Conservation (phyloP, 2,113 vertebrate species). For the Tapirus terrestris region DNA sequence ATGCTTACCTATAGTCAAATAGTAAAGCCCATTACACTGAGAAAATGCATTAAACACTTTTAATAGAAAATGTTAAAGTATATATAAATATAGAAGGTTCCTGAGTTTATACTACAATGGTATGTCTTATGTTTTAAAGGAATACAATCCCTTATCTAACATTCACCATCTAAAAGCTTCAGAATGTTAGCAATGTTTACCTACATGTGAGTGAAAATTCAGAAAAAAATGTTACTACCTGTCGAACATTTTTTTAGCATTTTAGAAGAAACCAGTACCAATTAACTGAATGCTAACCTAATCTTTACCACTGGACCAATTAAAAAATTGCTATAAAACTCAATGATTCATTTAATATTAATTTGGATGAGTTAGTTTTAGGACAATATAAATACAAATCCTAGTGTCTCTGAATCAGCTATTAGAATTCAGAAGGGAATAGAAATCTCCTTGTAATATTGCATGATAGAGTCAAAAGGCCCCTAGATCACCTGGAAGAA, state of each 20-base stretch:
- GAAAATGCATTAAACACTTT: conserved; percentile 25
- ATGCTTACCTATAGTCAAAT: conserved; percentile 57
- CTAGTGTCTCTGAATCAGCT: conserved; percentile 62
- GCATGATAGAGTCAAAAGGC: not conserved
- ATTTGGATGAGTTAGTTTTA: conserved; percentile 30
- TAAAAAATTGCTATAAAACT: conserved; percentile 30
- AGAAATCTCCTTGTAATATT: conserved; percentile 37
- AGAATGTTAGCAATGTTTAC: conserved; percentile 39
- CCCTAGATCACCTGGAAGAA: conserved; percentile 76
- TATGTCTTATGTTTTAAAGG: conserved; percentile 36
- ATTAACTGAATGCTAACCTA: not conserved
- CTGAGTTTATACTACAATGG: not conserved
- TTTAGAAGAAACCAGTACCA: conserved; percentile 34
- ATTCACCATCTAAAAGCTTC: conserved; percentile 64
- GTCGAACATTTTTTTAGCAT: conserved; percentile 6
- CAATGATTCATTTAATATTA: not conserved
- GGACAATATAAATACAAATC: not conserved
- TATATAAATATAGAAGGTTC: not conserved
- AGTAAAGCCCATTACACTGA: conserved; percentile 40
- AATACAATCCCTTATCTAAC: conserved; percentile 33
- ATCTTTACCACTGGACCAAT: not conserved
- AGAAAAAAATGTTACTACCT: conserved; percentile 24
- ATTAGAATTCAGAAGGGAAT: not conserved
- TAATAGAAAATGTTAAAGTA: conserved; percentile 5
- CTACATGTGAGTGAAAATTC: conserved; percentile 25